Base-by-base conservation (phyloP, 1,140 invertebrate species). In the Eupeodes corollae region DNA sequence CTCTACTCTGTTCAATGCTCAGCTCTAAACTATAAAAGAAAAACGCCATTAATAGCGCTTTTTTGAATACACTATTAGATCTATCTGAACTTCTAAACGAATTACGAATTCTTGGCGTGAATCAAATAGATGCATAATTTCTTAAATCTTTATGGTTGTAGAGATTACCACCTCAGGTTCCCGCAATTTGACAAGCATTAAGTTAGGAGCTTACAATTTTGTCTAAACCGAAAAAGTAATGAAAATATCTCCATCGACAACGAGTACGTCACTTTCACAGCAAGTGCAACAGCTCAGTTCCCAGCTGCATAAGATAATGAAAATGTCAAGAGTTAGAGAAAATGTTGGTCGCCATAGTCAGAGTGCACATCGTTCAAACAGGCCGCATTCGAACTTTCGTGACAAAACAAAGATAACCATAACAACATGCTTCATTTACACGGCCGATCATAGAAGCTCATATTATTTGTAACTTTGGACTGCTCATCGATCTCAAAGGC, bases 81-180 rank as follows among this genome's bases (percentile, higher is more conserved):
- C 60, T 55, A 12, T 55, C 55, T 15, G 44, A 56, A 14, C 41
- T 58, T 0, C 50, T 56, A 1, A 34, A 52, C 13, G 45, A 54
- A 16, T 56, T 63, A 52, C 37, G 42, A 38, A 30, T 37, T 0
- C 32, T 57, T 1, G 51, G 57, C 1, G 50, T 41, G 5, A 46
- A 32, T 14, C 33, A 16, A 2, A 19, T 54, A 3, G 14, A 38
- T 0, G 53, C 55, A 3, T 46, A 52, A 3, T 26, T 52, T n/a
- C 31, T 58, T 3, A 51, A 55, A 19, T 44, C 44, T 8, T 42
- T 53, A 3, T 57, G 56, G 56, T 15, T 54, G 10, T 33, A 54
- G 21, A 49, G 44, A 1, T 33, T 56, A 13, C 49, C 51, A 1
- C 13, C 32, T 5, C 12, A 34, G 1, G 37, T 44, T 6, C 45